Conservation (phyloP, 1,140 invertebrate species). For the Macrobrachium nipponense region DNA sequence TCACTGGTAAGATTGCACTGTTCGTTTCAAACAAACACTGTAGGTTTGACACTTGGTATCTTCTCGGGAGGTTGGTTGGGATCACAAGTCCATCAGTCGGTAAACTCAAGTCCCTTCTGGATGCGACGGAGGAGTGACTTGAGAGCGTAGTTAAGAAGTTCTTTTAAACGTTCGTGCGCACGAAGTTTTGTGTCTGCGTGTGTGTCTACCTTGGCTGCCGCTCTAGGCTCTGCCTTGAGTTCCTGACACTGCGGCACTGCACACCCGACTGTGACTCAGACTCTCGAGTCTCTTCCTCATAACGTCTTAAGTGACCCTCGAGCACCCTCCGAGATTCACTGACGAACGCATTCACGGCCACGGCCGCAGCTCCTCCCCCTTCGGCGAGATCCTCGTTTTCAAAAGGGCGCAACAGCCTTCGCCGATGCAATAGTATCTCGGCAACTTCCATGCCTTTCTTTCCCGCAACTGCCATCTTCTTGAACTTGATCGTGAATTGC, state of each 20-base stretch:
- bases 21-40: no score
- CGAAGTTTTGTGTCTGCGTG: not conserved
- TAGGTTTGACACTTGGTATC: no score
- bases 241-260: slow-evolving; percentile 56
- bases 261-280: slow-evolving; percentile 47
- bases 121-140: no score
- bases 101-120: no score
- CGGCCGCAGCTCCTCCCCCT: slow-evolving; percentile 25
- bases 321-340: slow-evolving; percentile 31
- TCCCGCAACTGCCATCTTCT: slow-evolving; percentile 5
- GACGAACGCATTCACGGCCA: slow-evolving; percentile 31
- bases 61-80: no score
- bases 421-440: not conserved
- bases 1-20: no score
- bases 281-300: slow-evolving; percentile 49
- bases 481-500: slow-evolving; percentile 36
- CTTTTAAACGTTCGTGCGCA: no score
- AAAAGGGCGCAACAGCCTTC: slow-evolving; percentile 31
- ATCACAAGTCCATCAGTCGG: no score
- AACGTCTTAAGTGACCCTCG: slow-evolving; percentile 44
- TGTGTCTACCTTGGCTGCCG: slow-evolving; percentile 34
- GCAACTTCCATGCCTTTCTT: slow-evolving; percentile 44
- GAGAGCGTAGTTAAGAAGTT: not conserved
- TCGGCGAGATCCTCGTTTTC: not conserved
- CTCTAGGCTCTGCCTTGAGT: not conserved